Conservation (phyloP, 2,888 invertebrate species). For the Hedya salicella region DNA sequence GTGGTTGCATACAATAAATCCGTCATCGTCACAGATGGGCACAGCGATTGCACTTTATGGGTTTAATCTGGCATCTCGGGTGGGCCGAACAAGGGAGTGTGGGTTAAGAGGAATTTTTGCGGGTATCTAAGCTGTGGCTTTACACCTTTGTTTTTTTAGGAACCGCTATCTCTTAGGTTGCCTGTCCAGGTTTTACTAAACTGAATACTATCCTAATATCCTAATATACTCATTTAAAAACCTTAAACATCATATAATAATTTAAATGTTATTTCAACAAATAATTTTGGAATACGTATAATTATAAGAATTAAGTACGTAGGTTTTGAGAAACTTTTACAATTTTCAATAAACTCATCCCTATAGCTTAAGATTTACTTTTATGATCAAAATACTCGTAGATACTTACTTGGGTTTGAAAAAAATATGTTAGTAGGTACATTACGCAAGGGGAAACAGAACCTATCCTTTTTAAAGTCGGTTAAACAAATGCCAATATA, state of each 20-base stretch:
- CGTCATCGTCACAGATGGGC: slow-evolving; percentile 55
- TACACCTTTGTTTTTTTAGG: slow-evolving; percentile 15
- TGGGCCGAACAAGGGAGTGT: slow-evolving; percentile 63
- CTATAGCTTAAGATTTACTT: too few relatives aligned
- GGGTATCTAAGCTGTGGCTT: slow-evolving; percentile 36
- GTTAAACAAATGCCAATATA: slow-evolving; percentile 10
- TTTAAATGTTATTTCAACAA: too few relatives aligned
- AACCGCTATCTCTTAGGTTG: background rate
- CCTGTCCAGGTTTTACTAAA: background rate
- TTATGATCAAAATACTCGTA: too few relatives aligned
- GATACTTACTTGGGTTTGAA: too few relatives aligned
- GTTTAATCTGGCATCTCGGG: slow-evolving; percentile 62
- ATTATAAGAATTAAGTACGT: too few relatives aligned
- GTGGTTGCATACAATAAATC: slow-evolving; percentile 52
- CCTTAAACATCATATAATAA: too few relatives aligned
- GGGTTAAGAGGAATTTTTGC: slow-evolving; percentile 42
- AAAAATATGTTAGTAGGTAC: too few relatives aligned
- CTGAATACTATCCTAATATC: background rate
- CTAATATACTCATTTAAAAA: too few relatives aligned
- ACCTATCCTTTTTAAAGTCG: background rate
- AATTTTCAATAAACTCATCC: too few relatives aligned
- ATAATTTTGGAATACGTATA: too few relatives aligned
- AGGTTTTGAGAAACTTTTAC: too few relatives aligned
- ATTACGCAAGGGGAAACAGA: background rate
- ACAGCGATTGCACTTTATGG: slow-evolving; percentile 52